Conservation (phyloP, 2,113 vertebrate species). For the Elachura formosa region DNA sequence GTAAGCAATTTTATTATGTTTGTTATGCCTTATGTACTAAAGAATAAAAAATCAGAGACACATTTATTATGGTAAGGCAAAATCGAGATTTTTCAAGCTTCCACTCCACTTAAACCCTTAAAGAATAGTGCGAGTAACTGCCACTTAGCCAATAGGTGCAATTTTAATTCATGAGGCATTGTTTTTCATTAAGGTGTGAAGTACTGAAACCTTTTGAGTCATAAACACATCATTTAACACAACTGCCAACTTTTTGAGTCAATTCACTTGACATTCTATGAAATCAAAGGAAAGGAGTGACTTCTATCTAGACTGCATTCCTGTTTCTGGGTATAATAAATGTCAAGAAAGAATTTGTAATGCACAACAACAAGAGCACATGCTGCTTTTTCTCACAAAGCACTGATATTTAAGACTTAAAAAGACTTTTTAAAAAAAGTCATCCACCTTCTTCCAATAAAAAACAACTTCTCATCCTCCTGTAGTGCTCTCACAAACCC, state of each 20-base stretch:
- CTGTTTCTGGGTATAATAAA: background rate
- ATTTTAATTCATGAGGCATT: constrained; percentile 13
- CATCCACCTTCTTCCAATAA: background rate
- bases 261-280: background rate
- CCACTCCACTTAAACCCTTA: background rate
- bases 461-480: background rate
- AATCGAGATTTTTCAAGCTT: background rate
- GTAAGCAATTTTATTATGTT: background rate
- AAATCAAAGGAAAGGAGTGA: background rate
- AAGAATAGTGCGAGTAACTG: background rate
- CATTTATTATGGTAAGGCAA: background rate
- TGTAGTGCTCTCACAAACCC: background rate
- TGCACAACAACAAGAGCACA: background rate
- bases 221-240: constrained; percentile 2
- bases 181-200: constrained; percentile 1
- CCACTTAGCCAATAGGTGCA: background rate
- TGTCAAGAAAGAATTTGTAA: background rate
- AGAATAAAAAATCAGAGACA: background rate
- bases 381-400: background rate
- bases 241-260: background rate
- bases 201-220: background rate
- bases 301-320: background rate
- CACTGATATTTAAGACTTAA: background rate
- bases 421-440: background rate
- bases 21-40: background rate